These are phyloP conservation scores for Athalia cordata DNA, from an alignment of 2,888 invertebrate species.

Conservation along the genomic window DNA sequence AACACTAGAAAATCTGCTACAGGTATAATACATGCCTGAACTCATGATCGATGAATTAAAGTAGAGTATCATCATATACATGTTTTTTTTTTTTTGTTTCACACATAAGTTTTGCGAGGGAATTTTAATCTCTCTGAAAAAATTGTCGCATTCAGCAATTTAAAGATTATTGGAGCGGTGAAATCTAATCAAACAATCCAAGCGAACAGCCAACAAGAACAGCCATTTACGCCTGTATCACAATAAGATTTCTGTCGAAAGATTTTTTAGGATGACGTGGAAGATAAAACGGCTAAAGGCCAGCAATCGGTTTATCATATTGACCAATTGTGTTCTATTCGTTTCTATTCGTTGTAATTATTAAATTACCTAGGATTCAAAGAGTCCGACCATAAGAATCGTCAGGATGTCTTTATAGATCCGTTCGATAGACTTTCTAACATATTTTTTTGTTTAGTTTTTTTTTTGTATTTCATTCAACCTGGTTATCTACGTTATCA, in stretches of 20 bases:
- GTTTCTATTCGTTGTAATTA: constrained; percentile 15
- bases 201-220: constrained; percentile 54
- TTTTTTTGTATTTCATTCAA: background rate
- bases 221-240: constrained; percentile 64
- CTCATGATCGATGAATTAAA: too few species aligned
- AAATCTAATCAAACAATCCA: constrained; percentile 52
- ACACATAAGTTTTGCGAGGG: too few species aligned
- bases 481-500: background rate
- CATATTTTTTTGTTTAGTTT: background rate
- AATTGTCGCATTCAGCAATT: constrained; percentile 43
- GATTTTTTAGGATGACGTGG: constrained; percentile 59
- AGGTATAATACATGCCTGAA: too few species aligned
- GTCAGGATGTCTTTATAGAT: constrained; percentile 12
- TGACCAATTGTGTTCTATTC: constrained; percentile 2
- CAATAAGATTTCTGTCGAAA: constrained; percentile 61
- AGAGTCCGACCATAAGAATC: background rate
- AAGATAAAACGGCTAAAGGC: constrained; percentile 55
- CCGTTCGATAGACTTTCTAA: background rate
- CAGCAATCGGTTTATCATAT: constrained; percentile 47
- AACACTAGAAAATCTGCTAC: too few species aligned
- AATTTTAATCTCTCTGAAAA: too few species aligned
- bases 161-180: constrained; percentile 62
- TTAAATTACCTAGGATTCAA: background rate
- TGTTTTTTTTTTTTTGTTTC: too few species aligned
- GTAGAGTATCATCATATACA: too few species aligned